Base-by-base conservation (phyloP, 2,797 vertebrate genomes). In the Synaphobranchus kaupii region DNA sequence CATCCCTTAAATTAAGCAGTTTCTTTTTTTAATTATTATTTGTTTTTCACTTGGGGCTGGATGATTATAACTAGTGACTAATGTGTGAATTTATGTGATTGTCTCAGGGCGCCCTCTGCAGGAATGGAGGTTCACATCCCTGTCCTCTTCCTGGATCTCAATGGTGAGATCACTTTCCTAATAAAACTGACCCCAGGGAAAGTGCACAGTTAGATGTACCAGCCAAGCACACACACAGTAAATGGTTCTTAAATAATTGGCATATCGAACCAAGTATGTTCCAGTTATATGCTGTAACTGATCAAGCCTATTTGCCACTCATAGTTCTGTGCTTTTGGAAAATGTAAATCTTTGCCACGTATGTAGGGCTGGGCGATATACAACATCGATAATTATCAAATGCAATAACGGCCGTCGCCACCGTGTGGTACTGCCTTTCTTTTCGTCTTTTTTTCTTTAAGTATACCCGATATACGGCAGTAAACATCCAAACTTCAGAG, bases 81-180 rank as follows among this genome's bases (percentile, higher is more conserved):
- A 81, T 50, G 44, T 81, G 78, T 81, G 22, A 47, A 50, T 50
- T 81, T 81, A 10, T 89, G 6, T 87, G 84, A 15, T 89, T 68
- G 31, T 88, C 91, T 63, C 92, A 99, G 98, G 98, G 94, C 94
- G 34, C 98, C 98, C 68, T 96, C 98, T 93, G 92, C 97, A 90
- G 98, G 97, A 92, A 98, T 99, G 97, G 98, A 99, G 92, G 97
- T 97, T 47, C 98, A 99, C 78, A 97, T 98, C 91, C 98, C 98
- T 0, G 98, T 99, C 13, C 98, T 99, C 83, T 99, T 98, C 92
- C 94, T 99, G 90, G 97, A 99, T 94, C 95, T 99, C 91, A 99
- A 99, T 17, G 98, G 98, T 99, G 94, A 95, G 95, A 34, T 89
- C 39, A 48, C 39, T 54, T 22, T 25, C 0, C 78, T 84, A 13